Evolutionary conservation across 2,113 vertebrate species (phyloP).

Genomic region (Guaruba guarouba): DNA sequence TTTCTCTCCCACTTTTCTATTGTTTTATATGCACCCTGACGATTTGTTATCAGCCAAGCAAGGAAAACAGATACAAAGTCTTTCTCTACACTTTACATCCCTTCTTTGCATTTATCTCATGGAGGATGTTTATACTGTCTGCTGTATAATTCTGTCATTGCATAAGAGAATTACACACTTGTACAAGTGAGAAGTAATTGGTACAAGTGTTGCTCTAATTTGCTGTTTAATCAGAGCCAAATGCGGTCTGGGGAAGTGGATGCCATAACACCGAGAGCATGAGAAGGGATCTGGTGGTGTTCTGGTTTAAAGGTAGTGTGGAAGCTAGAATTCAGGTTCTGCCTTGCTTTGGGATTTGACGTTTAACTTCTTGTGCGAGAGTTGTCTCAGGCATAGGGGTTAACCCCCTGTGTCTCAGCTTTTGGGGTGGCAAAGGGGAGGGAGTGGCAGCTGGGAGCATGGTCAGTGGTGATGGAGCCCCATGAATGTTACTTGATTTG

Average conservation of each 20-base stretch:
- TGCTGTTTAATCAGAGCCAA: constrained; percentile 53
- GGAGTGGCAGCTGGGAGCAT: not conserved
- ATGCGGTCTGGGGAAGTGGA: constrained; percentile 33
- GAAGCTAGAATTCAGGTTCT: not conserved
- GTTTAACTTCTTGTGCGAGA: not conserved
- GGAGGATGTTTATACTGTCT: constrained; percentile 20
- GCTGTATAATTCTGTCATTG: constrained; percentile 37
- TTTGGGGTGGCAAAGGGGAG: not conserved
- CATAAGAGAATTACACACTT: constrained; percentile 47
- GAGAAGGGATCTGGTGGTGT: not conserved
- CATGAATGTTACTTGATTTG: fast-evolving
- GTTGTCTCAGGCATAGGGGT: not conserved
- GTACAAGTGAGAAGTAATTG: constrained; percentile 47
- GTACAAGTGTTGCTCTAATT: constrained; percentile 37
- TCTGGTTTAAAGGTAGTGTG: not conserved
- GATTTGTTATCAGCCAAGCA: constrained; percentile 32
- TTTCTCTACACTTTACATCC: not conserved
- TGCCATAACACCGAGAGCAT: fast-evolving
- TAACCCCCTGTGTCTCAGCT: not conserved
- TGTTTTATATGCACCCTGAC: constrained; percentile 12
- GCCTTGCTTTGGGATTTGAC: not conserved
- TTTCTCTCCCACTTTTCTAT: not conserved
- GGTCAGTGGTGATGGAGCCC: fast-evolving
- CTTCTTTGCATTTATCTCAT: not conserved
- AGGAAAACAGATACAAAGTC: constrained; percentile 41